Conservation (phyloP, 2,888 invertebrate species). For the Himalopsyche kuldschensis region DNA sequence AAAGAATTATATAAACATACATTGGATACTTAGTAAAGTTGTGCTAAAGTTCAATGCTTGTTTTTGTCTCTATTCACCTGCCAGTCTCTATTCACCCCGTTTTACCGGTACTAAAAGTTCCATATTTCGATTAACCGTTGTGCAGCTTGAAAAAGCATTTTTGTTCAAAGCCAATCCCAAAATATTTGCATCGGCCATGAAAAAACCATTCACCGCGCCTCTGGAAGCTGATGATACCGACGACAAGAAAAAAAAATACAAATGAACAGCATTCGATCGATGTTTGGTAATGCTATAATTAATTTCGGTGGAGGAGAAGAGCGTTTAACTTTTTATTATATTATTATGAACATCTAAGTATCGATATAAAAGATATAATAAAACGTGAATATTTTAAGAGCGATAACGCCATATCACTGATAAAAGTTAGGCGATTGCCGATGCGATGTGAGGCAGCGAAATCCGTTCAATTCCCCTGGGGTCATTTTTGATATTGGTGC, state of each 20-base stretch:
- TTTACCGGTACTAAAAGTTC: no score
- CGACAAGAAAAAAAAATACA: constrained; percentile 9
- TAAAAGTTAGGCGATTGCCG: constrained; percentile 2
- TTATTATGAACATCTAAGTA: constrained; percentile 28
- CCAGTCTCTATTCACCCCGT: no score
- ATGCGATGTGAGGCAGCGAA: constrained; percentile 1
- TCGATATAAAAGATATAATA: constrained; percentile 16
- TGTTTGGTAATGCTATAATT: constrained; percentile 34
- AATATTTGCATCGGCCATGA: constrained; percentile 18
- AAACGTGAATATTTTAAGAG: constrained; percentile 16
- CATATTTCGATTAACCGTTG: no score
- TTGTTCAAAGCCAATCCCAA: constrained; percentile 5
- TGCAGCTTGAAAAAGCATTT: no score
- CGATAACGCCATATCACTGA: constrained; percentile 20
- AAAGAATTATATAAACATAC: no score
- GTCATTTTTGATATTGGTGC: constrained; percentile 1
- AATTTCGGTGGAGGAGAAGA: constrained; percentile 28
- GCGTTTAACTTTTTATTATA: constrained; percentile 32
- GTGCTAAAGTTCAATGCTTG: no score
- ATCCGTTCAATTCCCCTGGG: neutral
- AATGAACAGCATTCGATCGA: constrained; percentile 18
- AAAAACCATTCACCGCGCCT: constrained; percentile 8
- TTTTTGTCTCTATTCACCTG: no score
- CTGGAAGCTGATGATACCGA: neutral
- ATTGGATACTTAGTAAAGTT: no score